Conservation (phyloP, 2,888 invertebrate species). For the Incurvaria masculella region DNA sequence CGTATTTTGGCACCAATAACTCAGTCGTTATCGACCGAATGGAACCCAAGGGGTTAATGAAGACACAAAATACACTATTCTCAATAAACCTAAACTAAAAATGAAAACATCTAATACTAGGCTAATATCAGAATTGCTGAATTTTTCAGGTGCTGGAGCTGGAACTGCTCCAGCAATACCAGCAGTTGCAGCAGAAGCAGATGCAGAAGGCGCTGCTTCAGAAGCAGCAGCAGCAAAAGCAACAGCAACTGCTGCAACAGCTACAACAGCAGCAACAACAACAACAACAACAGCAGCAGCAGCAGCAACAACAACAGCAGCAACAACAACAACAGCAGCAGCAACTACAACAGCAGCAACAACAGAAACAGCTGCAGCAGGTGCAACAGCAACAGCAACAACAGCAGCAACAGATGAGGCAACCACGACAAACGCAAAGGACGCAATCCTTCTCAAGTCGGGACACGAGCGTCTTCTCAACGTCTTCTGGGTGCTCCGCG, state of each 20-base stretch:
- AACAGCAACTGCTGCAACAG: constrained; percentile 16
- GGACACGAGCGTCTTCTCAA: constrained; percentile 46
- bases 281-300: constrained; percentile 21
- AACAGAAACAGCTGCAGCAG: constrained; percentile 24
- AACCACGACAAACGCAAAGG: constrained; percentile 3
- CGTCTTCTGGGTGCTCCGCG: constrained; percentile 46
- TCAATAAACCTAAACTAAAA: too few relatives aligned
- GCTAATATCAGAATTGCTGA: too few relatives aligned
- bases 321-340: constrained; percentile 21
- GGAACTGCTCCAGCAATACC: constrained; percentile 6
- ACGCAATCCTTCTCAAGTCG: constrained; percentile 35
- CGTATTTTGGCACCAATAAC: too few relatives aligned
- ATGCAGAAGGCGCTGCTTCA: constrained; percentile 13
- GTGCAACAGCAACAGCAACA: constrained; percentile 18
- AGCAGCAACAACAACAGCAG: constrained; percentile 19
- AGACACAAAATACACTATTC: too few relatives aligned
- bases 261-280: constrained; percentile 19
- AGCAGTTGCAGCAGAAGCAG: constrained; percentile 18
- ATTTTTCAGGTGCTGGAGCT: too few relatives aligned
- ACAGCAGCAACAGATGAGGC: constrained; percentile 14
- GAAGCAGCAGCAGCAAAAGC: constrained; percentile 24
- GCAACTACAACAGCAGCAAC: constrained; percentile 22
- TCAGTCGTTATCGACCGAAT: too few relatives aligned
- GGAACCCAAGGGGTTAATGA: too few relatives aligned
- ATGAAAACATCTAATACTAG: too few relatives aligned